Percentiles rank a stretch among this genome's conserved stretches.
These are phyloP conservation scores for Scolopax mira DNA, from an alignment of 2,113 vertebrate genomes.

Conservation along the genomic window DNA sequence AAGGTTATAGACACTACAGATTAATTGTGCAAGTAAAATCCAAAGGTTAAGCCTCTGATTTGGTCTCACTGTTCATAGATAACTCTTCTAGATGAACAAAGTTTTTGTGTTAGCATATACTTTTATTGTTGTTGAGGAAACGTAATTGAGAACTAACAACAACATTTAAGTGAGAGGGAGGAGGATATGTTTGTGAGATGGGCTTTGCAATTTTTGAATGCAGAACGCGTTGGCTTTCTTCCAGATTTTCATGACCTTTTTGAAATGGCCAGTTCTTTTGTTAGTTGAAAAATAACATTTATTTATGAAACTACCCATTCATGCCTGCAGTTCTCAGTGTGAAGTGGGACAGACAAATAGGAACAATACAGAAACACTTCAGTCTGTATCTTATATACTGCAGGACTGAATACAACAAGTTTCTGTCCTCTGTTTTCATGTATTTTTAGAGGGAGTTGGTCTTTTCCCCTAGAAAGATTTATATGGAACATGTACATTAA, in stretches of 20 bases:
- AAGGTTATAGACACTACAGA: background rate
- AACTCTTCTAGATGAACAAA: background rate
- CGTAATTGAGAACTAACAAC: background rate
- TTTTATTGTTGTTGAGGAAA: background rate
- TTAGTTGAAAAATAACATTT: background rate
- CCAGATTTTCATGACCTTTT: background rate
- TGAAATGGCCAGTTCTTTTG: background rate
- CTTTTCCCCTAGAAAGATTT: background rate
- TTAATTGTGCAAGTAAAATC: conserved; percentile 11
- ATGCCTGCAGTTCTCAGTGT: background rate
- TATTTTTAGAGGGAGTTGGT: background rate
- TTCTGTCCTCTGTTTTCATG: background rate
- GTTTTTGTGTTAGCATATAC: background rate
- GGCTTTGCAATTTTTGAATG: background rate
- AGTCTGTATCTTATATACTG: background rate
- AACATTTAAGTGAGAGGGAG: background rate
- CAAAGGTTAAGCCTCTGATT: background rate
- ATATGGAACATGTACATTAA: background rate
- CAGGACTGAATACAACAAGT: conserved; percentile 16
- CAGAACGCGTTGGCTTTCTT: background rate
- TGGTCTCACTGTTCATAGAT: background rate
- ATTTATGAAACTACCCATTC: background rate
- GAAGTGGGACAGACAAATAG: background rate
- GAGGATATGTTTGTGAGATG: background rate
- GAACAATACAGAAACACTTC: background rate